Evolutionary conservation across 2,888 invertebrate species (phyloP), one percentile per base, ranked within the genome.

Genomic region (Sepiola atlantica): DNA sequence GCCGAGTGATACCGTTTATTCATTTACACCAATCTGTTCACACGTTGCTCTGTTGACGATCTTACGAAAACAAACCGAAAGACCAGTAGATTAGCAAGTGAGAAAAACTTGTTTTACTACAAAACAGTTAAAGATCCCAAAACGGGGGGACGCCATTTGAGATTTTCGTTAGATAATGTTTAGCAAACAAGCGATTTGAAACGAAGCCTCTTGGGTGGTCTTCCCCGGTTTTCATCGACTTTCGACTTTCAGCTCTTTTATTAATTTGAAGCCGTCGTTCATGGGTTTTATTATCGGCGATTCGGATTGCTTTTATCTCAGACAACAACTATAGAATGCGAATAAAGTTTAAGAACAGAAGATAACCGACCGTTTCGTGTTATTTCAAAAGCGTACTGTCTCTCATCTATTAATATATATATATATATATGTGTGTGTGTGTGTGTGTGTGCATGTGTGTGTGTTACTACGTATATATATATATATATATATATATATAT

Each of bases 141-240:
- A 77, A 77, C 45, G 45, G n/a, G n/a, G 77, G n/a, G n/a, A n/a
- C 45, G 45, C 45, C 45, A n/a, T 77, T 77, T 32, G 12, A 77
- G 77, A 77, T 77, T 77, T n/a, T 32, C n/a, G n/a, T 77, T 77
- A 77, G 77, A 77, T 77, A n/a, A 77, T 77, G 77, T 77, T 45
- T 45, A 77, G 2, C 77, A 77, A 3, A 77, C 77, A 14, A n/a
- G n/a, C n/a, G 16, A 77, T 16, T 45, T 45, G n/a, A 77, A 77
- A n/a, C 6, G n/a, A 77, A 4, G n/a, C 18, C 77, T 77, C 45
- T 77, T 77, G 77, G 77, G 77, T 77, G 77, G 77, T 77, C 77
- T 77, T 32, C n/a, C 16, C 14, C n/a, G n/a, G n/a, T 77, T n/a
- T 77, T 32, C n/a, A 4, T n/a, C n/a, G 77, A 18, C n/a, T n/a